Evolutionary conservation across 2,888 invertebrate genomes (phyloP).

Genomic region (Carcina quercana): DNA sequence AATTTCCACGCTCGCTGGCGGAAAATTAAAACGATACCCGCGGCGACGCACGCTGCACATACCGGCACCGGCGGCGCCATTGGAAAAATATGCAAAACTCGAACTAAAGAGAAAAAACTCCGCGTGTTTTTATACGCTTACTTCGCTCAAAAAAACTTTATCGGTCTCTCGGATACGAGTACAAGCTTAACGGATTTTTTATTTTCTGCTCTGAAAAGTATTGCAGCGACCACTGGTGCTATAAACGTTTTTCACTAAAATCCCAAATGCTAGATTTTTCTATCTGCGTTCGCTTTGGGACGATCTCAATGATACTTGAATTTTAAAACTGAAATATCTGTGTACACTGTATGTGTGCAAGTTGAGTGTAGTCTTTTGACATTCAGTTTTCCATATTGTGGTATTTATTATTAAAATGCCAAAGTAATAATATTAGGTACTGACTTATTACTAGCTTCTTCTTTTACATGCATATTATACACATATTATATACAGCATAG

Average conservation of each 20-base stretch:
- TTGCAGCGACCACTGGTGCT: constrained; percentile 7
- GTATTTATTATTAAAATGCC: too few species aligned
- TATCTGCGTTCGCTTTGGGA: constrained; percentile 17
- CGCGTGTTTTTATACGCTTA: constrained; percentile 45
- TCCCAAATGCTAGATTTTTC: constrained; percentile 22
- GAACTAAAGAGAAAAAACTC: constrained; percentile 40
- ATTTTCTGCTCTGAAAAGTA: constrained; percentile 16
- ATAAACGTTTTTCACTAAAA: constrained; percentile 13
- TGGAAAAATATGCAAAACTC: constrained; percentile 47
- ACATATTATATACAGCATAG: too few species aligned
- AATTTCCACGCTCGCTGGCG: constrained; percentile 59
- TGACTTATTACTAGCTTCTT: too few species aligned
- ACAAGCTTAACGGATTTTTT: constrained; percentile 27
- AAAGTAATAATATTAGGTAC: too few species aligned
- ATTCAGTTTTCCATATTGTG: too few species aligned
- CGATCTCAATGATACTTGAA: too few species aligned
- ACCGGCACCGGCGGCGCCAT: constrained; percentile 18
- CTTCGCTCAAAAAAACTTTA: constrained; percentile 45
- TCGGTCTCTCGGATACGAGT: constrained; percentile 30
- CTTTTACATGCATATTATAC: too few species aligned
- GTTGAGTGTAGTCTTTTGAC: too few species aligned
- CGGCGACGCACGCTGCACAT: constrained; percentile 34
- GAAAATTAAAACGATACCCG: constrained; percentile 72
- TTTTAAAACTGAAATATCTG: too few species aligned
- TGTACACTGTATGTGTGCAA: too few species aligned